Evolutionary conservation across 1,140 invertebrate species (phyloP).

Genomic region (Drosophila ananassae): DNA sequence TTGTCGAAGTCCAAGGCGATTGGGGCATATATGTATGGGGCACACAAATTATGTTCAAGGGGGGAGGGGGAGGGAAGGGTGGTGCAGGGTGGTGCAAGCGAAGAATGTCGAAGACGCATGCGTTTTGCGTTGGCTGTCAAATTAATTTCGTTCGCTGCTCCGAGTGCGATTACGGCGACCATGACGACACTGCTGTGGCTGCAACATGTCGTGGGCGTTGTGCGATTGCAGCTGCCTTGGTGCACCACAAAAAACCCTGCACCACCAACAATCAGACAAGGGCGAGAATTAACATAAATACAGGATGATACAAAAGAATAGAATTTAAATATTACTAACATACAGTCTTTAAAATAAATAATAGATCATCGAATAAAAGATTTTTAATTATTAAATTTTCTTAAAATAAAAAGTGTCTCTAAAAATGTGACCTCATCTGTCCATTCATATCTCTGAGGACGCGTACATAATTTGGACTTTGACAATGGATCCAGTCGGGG

Average conservation of each 20-base stretch:
- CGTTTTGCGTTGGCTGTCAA: conserved; percentile 81
- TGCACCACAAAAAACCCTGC: conserved; percentile 8
- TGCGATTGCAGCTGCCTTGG: conserved; percentile 8
- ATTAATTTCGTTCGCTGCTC: conserved; percentile 74
- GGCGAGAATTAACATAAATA: conserved; percentile 58
- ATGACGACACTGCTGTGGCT: conserved; percentile 35
- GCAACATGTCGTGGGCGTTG: conserved; percentile 51
- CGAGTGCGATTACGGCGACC: conserved; percentile 59
- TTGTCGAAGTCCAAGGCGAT: conserved; percentile 29
- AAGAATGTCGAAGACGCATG: conserved; percentile 70
- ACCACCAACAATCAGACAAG: background rate
- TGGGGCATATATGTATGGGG: conserved; percentile 5
- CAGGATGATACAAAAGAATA: background rate
- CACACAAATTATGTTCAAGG: too few species aligned
- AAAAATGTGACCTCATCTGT: background rate
- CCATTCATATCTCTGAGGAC: conserved; percentile 44
- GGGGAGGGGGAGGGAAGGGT: background rate
- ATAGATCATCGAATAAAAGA: too few species aligned
- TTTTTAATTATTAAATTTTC: background rate
- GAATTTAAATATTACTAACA: background rate
- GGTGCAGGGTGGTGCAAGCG: background rate
- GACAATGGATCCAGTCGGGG: conserved; percentile 58
- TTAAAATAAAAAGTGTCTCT: background rate
- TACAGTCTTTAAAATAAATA: background rate
- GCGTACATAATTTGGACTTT: conserved; percentile 77